Conservation (phyloP, 2,888 invertebrate genomes). For the Latrodectus elegans region DNA sequence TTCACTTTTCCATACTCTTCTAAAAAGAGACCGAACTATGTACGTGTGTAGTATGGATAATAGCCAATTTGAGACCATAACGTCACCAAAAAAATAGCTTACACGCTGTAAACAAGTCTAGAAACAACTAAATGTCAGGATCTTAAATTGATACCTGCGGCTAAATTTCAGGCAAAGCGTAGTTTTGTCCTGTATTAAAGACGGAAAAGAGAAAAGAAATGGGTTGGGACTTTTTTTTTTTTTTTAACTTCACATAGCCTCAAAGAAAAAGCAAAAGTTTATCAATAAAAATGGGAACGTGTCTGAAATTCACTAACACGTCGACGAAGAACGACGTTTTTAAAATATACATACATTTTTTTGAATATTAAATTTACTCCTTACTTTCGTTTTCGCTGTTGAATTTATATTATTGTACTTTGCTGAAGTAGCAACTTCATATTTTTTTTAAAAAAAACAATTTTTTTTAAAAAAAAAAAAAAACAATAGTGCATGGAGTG, state of each 20-base stretch:
- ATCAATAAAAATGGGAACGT: constrained; percentile 50
- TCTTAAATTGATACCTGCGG: constrained; percentile 60
- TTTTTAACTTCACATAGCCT: constrained; percentile 24
- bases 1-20: constrained; percentile 10
- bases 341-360: background rate
- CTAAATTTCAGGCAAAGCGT: constrained; percentile 58
- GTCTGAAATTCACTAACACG: constrained; percentile 36
- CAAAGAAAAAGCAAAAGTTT: constrained; percentile 35
- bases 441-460: too few relatives aligned
- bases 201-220: constrained; percentile 6
- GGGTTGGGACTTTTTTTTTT: constrained; percentile 15
- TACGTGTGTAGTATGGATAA: constrained; percentile 53
- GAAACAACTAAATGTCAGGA: constrained; percentile 60
- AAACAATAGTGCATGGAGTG: too few relatives aligned
- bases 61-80: constrained; percentile 58
- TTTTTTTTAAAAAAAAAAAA: too few relatives aligned
- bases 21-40: constrained; percentile 16
- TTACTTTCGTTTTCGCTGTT: too few relatives aligned
- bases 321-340: constrained; percentile 1
- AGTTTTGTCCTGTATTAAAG: constrained; percentile 38
- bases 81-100: constrained; percentile 40
- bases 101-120: constrained; percentile 55
- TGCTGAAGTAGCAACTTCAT: too few relatives aligned
- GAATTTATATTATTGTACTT: too few relatives aligned
- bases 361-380: background rate